Conservation (phyloP, 2,888 invertebrate species). For the Oxycera nigricornis region DNA sequence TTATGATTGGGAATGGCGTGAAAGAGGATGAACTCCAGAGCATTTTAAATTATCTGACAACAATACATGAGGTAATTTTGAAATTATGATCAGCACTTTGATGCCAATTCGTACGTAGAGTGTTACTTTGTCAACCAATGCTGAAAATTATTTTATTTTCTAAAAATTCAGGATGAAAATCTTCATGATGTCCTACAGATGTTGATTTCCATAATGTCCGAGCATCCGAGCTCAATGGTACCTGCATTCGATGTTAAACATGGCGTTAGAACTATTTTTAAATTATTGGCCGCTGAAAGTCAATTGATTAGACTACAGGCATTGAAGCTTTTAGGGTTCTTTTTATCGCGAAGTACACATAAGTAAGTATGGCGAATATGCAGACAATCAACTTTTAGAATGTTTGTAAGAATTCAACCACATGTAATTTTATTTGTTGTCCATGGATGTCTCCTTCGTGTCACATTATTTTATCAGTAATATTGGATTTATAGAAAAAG, state of each 20-base stretch:
- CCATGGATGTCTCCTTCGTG: no score
- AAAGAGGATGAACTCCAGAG: conserved; percentile 99
- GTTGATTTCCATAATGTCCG: conserved; percentile 96
- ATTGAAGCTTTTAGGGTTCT: conserved; percentile 95
- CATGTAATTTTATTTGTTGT: no score
- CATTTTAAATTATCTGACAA: conserved; percentile 96
- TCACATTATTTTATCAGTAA: no score
- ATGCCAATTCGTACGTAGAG: background rate
- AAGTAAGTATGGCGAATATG: no score
- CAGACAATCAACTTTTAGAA: no score
- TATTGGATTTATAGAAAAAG: no score
- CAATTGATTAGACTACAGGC: conserved; percentile 96
- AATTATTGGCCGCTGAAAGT: conserved; percentile 93
- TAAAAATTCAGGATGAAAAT: conserved; percentile 81
- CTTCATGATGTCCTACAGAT: conserved; percentile 97
- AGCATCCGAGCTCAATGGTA: conserved; percentile 98
- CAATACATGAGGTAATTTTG: conserved; percentile 85
- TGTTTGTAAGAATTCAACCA: no score
- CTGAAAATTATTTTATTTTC: conserved; percentile 10
- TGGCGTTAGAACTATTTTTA: conserved; percentile 96
- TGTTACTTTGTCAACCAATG: background rate
- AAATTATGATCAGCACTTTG: background rate
- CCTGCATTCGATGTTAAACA: conserved; percentile 98
- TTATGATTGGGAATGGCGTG: conserved; percentile 95
- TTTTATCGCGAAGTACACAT: conserved; percentile 96